These are phyloP conservation scores for Distichodus sexfasciatus DNA, from an alignment of 2,797 vertebrate genomes.

Conservation along the genomic window DNA sequence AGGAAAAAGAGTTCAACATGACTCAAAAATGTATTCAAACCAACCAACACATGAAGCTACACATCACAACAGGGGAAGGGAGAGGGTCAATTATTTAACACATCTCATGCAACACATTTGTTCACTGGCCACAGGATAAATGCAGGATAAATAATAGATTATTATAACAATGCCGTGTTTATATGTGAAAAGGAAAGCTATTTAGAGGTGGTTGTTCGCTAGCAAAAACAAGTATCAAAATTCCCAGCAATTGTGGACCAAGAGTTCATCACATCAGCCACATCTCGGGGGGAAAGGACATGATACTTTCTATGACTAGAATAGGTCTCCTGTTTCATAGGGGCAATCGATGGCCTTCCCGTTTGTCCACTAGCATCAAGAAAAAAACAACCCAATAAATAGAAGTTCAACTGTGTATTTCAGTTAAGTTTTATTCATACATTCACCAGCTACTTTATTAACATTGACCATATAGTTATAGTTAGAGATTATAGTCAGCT, in stretches of 20 bases:
- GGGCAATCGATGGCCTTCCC: slow-evolving; percentile 36
- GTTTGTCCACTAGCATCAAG: slow-evolving; percentile 15
- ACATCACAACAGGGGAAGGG: neutral
- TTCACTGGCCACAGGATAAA: slow-evolving; percentile 6
- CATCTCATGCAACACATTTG: neutral
- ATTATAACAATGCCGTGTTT: neutral
- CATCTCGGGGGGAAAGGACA: slow-evolving; percentile 20
- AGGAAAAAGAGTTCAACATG: neutral
- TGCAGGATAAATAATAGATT: slow-evolving; percentile 14
- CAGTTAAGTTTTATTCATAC: neutral
- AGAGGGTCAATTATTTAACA: neutral
- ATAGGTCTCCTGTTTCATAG: slow-evolving; percentile 34
- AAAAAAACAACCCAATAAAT: slow-evolving; percentile 14
- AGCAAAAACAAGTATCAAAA: neutral
- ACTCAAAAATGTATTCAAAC: neutral
- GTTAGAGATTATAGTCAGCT: too few species aligned
- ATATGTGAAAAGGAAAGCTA: neutral
- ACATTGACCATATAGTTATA: too few species aligned
- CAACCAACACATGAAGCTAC: neutral
- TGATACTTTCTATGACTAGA: slow-evolving; percentile 28
- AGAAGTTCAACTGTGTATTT: neutral
- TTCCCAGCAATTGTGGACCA: neutral
- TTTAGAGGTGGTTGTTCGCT: neutral
- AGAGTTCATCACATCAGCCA: slow-evolving; percentile 18
- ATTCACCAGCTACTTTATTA: too few species aligned